A percentile compares a stretch with the other conserved stretches of the same genome.
These are phyloP conservation scores for Bradypodion pumilum DNA, from an alignment of 2,797 vertebrate species.

Conservation along the genomic window DNA sequence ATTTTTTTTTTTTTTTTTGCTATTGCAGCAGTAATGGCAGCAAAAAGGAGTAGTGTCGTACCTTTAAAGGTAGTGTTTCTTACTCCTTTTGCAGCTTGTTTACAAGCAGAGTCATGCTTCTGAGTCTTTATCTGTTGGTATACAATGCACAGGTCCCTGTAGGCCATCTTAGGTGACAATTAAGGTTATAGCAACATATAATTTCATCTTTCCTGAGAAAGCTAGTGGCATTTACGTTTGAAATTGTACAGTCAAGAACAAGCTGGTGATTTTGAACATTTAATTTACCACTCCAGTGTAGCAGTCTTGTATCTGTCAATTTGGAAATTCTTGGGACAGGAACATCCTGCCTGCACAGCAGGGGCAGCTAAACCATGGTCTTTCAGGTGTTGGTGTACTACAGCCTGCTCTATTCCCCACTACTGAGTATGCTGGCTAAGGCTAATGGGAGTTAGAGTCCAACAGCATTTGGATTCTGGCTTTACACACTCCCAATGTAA, in stretches of 20 bases:
- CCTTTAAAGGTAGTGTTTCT: too few species aligned
- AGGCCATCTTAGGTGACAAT: background rate
- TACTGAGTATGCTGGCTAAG: too few species aligned
- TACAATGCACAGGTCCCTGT: background rate
- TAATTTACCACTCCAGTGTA: background rate
- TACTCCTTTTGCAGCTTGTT: background rate
- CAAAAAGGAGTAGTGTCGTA: too few species aligned
- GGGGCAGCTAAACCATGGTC: too few species aligned
- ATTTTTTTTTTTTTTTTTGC: too few species aligned
- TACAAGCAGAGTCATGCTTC: too few species aligned
- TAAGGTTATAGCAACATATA: background rate
- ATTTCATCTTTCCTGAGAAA: background rate
- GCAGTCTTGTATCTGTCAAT: background rate
- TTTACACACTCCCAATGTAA: too few species aligned
- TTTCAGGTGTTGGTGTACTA: too few species aligned
- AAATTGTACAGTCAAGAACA: background rate
- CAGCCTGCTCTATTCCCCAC: too few species aligned
- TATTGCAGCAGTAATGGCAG: too few species aligned
- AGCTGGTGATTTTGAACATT: background rate
- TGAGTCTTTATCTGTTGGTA: background rate
- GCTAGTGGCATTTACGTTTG: background rate
- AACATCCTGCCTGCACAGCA: background rate
- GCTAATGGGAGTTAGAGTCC: too few species aligned
- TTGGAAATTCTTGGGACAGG: background rate
- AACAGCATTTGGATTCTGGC: too few species aligned